A percentile compares a stretch with the other conserved stretches of the same genome.
These are phyloP conservation scores for Dynastes tityus DNA, from an alignment of 2,888 invertebrate genomes.

Conservation along the genomic window DNA sequence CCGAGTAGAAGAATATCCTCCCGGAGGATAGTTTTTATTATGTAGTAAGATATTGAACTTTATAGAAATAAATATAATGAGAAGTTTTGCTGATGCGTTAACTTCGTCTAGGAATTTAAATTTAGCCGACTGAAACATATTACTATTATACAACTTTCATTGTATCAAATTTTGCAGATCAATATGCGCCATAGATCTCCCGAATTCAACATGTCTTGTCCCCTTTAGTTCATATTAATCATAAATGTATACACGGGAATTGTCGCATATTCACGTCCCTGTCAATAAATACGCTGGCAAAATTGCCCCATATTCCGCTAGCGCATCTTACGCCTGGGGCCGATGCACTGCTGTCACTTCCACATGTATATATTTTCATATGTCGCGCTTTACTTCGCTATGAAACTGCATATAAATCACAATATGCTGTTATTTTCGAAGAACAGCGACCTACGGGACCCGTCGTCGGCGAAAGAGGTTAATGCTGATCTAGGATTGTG, in stretches of 20 bases:
- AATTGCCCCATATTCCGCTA: not conserved
- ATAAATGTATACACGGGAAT: not conserved
- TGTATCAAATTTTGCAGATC: too few relatives aligned
- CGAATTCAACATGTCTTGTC: too few relatives aligned
- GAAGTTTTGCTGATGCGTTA: too few relatives aligned
- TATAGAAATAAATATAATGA: too few relatives aligned
- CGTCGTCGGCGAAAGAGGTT: conserved; percentile 26
- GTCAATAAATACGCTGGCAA: conserved; percentile 12
- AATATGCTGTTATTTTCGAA: conserved; percentile 24
- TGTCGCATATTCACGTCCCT: not conserved
- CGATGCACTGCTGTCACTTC: not conserved
- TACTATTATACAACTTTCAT: too few relatives aligned
- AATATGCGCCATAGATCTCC: too few relatives aligned
- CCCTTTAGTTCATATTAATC: not conserved
- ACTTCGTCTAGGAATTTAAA: too few relatives aligned
- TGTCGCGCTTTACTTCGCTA: not conserved
- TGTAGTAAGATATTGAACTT: too few relatives aligned
- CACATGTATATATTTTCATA: not conserved
- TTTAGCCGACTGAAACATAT: too few relatives aligned
- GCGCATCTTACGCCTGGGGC: not conserved
- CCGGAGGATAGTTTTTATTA: too few relatives aligned
- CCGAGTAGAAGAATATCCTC: too few relatives aligned
- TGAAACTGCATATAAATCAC: conserved; percentile 39
- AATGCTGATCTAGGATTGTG: conserved; percentile 48
- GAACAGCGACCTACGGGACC: conserved; percentile 6